Percentiles rank a stretch among this genome's conserved stretches.
phyloP scores from a whole-genome alignment of 2,113 vertebrate species.

The Pterocles orientalis region DNA sequence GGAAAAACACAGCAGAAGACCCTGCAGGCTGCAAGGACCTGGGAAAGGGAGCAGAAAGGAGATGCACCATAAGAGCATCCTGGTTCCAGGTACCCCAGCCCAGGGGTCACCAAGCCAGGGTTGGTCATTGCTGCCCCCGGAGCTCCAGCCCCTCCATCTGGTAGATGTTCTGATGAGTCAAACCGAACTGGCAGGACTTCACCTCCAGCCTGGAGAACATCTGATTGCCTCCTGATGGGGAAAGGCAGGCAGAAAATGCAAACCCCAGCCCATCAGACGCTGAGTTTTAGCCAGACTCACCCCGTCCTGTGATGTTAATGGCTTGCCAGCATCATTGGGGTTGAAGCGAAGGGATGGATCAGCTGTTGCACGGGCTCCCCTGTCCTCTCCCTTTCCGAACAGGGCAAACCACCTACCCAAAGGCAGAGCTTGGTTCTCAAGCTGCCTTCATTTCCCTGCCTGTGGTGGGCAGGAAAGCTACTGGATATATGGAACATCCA shows the following conservation, averaged over 20 bases:
- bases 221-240: slow-evolving; percentile 15
- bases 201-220: slow-evolving; percentile 1
- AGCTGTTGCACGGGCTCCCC: not conserved
- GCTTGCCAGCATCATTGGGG: not conserved
- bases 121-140: not conserved
- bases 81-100: not conserved
- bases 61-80: not conserved
- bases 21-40: not conserved
- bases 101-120: not conserved
- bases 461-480: fast-evolving
- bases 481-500: fast-evolving
- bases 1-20: not conserved
- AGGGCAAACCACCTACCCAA: not conserved
- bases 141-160: not conserved
- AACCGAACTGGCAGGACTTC: not conserved
- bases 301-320: fast-evolving
- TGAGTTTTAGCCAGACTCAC: fast-evolving
- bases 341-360: not conserved
- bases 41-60: not conserved
- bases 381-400: fast-evolving
- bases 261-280: not conserved
- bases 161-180: slow-evolving; percentile 1
- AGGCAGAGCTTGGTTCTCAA: not conserved
- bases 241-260: not conserved
- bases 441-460: not conserved